phyloP scores from a whole-genome alignment of 2,888 invertebrate genomes.

The Hoplodrina blanda region DNA sequence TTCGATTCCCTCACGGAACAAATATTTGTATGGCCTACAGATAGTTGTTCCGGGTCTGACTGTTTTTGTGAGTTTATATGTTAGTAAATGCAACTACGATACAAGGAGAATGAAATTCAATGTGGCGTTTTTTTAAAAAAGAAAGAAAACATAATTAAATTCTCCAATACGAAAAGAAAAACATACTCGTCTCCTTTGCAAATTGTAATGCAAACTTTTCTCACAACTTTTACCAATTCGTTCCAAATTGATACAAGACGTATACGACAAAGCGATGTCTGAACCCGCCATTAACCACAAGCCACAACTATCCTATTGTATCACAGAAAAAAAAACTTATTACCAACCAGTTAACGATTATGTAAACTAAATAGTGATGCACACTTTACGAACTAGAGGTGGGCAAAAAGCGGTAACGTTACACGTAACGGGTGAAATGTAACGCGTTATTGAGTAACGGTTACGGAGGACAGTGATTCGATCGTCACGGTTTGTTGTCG shows the following conservation, averaged over 20 bases:
- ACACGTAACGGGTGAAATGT: conserved; percentile 65
- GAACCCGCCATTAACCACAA: conserved; percentile 20
- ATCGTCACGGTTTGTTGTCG: conserved; percentile 63
- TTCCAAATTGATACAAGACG: conserved; percentile 5
- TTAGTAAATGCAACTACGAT: too few relatives aligned
- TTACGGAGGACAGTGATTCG: conserved; percentile 71
- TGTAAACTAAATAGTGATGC: conserved; percentile 59
- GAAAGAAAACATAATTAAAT: neutral
- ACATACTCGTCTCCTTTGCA: neutral
- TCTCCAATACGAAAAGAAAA: conserved; percentile 2
- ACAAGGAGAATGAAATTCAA: too few relatives aligned
- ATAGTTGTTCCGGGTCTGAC: too few relatives aligned
- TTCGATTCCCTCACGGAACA: too few relatives aligned
- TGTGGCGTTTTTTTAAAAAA: too few relatives aligned
- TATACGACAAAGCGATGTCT: conserved; percentile 13
- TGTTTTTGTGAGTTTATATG: too few relatives aligned
- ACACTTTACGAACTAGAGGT: conserved; percentile 29
- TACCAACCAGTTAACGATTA: conserved; percentile 54
- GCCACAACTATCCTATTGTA: conserved; percentile 35
- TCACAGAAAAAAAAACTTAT: conserved; percentile 48
- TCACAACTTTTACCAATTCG: conserved; percentile 18
- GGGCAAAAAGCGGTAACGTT: conserved; percentile 51
- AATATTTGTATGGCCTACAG: too few relatives aligned
- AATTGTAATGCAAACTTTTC: neutral
- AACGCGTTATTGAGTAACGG: conserved; percentile 75